Base-by-base conservation (phyloP, 2,888 invertebrate species). In the Orchesellides sinensis region DNA sequence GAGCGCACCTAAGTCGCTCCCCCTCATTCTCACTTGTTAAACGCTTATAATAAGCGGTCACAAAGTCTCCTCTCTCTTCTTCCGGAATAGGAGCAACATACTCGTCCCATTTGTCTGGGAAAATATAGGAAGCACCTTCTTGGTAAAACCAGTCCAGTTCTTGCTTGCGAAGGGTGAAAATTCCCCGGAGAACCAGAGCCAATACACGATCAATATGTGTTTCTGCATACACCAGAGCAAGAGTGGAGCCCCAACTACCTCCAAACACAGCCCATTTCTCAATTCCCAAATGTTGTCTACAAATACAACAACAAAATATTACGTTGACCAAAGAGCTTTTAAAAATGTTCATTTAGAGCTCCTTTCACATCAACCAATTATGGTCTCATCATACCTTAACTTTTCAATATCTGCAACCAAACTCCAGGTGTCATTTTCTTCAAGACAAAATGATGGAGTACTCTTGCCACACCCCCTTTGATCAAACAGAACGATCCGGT, bases 81-180 rank as follows among this genome's bases (percentile, higher is more conserved):
- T 73, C 73, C 0, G 85, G 85, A 59, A 85, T 83, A 27, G 83
- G 83, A 12, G 74, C 80, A 4, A 83, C 27, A 35, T 83, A 85
- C 6, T 77, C 65, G 12, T 83, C 83, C 80, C 80, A 85, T 19
- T 21, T 66, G n/a, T 85, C 85, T 0, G 85, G 85, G 35, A 83
- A 85, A 0, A 85, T 27, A 29, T 29, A 69, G 4, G 85, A 85
- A 27, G 85, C 80, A 6, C 85, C 85, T 61, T 75, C 69, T 29
- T 85, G 85, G 32, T 83, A 83, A 61, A 83, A 83, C 85, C 85
- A 85, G n/a, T 23, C 19, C 27, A 83, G 25, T 27, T 85, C 85
- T 56, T 59, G 54, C 17, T 75, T 54, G 0, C 85, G 79, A 0
- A 83, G 63, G 14, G 85, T 85, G 40, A 75, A 85, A 25, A 85